Evolutionary conservation across 2,888 invertebrate species (phyloP).

Genomic region (Lagria hirta): DNA sequence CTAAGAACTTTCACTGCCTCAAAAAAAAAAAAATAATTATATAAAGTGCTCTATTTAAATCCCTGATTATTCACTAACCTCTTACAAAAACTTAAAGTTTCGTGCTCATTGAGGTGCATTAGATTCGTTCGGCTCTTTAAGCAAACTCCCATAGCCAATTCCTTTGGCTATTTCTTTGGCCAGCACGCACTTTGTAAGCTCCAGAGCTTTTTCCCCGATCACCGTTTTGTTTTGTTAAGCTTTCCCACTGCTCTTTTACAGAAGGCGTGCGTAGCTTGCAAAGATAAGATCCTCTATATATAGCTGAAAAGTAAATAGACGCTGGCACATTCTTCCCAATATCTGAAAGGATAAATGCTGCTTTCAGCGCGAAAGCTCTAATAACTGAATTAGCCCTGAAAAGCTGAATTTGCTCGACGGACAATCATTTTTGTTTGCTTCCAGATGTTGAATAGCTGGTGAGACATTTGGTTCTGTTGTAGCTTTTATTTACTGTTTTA

Average conservation of each 20-base stretch:
- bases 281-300: slow-evolving; percentile 35
- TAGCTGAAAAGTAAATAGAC: slow-evolving; percentile 31
- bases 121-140: slow-evolving; percentile 4
- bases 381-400: not conserved
- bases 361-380: slow-evolving; percentile 7
- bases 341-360: slow-evolving; percentile 20
- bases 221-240: slow-evolving; percentile 41
- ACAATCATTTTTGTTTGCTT: no score
- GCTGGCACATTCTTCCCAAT: slow-evolving; percentile 20
- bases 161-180: slow-evolving; percentile 15
- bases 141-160: slow-evolving; percentile 8
- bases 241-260: slow-evolving; percentile 29
- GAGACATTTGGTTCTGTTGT: no score
- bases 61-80: slow-evolving; percentile 1
- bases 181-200: slow-evolving; percentile 27
- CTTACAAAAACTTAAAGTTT: no score
- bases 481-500: no score
- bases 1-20: no score
- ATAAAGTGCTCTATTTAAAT: not conserved
- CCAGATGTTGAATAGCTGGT: no score
- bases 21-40: no score
- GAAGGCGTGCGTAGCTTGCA: slow-evolving; percentile 34
- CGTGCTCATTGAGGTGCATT: slow-evolving; percentile 11
- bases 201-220: slow-evolving; percentile 30
- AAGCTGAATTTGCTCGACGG: slow-evolving; percentile 1